Evolutionary conservation across 2,113 vertebrate species (phyloP), one percentile per base, ranked within the genome.

Genomic region (Limnothrissa miodon): DNA sequence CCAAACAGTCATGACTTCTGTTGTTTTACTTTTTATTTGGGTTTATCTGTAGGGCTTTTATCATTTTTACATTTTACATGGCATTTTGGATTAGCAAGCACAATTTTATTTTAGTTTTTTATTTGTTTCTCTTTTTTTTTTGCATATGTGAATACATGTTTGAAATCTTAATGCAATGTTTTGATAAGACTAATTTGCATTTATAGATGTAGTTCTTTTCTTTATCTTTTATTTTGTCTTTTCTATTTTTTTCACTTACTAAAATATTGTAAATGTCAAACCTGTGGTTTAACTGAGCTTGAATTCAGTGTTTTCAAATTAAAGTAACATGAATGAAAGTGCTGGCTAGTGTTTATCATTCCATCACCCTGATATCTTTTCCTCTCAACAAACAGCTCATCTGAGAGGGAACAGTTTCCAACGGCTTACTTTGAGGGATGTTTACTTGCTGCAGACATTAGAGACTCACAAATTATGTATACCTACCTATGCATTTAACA

Each of bases 241-340:
- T 29, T 74, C 66, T 74, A 62, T 74, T 90, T 91, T 93, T 96
- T 95, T 91, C 93, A 92, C 92, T 96, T 93, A 97, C 93, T 96
- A 95, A 95, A 95, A 88, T 87, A 90, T 93, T 92, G 93, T 96
- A 94, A 90, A 92, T 97, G 96, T 97, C 93, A 95, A 97, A 95
- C 95, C 94, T 97, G 96, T 97, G 95, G 93, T 97, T 95, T 94
- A 95, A 95, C 94, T 96, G 95, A 95, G 95, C 95, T 97, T 97
- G 96, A 95, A 95, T 96, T 96, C 96, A 90, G 95, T 97, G 97
- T 98, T 98, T 97, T 96, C 91, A 96, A 96, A 97, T 96, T 92
- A 86, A 78, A 94, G 93, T 92, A 93, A 94, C 92, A 78, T 89
- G 89, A 91, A 93, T 89, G 89, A 86, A 89, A 84, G 6, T 42